Evolutionary conservation across 2,113 vertebrate genomes (phyloP), one percentile per base, ranked within the genome.

Genomic region (Lynx canadensis): DNA sequence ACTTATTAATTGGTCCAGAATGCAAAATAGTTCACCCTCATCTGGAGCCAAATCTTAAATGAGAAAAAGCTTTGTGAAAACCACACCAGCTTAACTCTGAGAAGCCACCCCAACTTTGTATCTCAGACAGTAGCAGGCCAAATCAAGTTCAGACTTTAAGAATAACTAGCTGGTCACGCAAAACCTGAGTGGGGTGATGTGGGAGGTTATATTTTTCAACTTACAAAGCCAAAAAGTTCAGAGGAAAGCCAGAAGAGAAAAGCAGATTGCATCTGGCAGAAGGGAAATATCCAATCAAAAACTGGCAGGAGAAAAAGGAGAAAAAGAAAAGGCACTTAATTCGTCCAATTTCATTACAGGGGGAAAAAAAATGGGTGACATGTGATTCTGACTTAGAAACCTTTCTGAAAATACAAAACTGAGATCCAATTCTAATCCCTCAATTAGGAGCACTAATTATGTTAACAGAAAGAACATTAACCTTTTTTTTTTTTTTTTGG

Each of bases 261-360:
- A 98, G 91, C 19, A 7, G 33, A 89, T 93, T 95, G 71, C 84
- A 73, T 78, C 96, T 92, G 94, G 92, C 91, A 95, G 80, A 63
- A 94, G 38, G 97, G 96, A 97, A 97, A 68, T 71, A 89, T 33
- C 96, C 97, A 80, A 95, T 96, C 96, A 89, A 89, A 97, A 60
- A 1, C 97, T 94, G 93, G 95, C 93, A 91, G 23, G 91, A 79
- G 66, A 94, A 86, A 68, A 92, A 94, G 84, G 55, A 31, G 45
- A 57, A n/a, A 73, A 81, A 91, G 89, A 81, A 90, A 87, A 57
- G 45, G 38, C 57, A 68, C 65, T 91, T 86, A 25, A 89, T 91
- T 82, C 89, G 68, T 86, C 82, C 89, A 83, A 21, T 89, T 95
- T 94, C 82, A 52, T 87, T 41, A 79, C 0, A 0, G 57, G 36